Evolutionary conservation across 53 echinoderm and acorn worm genomes (phyloP).

Genomic region (Zoroaster sp.): DNA sequence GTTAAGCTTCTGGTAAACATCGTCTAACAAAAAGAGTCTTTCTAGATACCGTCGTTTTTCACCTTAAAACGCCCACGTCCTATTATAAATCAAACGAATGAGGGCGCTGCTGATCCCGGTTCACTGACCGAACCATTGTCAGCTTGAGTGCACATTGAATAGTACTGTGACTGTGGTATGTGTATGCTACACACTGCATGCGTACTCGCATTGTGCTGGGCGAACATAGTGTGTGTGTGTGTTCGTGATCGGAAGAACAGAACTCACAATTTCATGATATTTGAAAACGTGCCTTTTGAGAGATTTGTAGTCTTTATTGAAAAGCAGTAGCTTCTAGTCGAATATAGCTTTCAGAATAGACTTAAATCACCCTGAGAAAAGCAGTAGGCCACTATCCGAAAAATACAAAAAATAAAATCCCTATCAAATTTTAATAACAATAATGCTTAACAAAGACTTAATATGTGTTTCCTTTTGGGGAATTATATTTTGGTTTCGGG

Average conservation of each 20-base stretch:
- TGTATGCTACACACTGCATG: background rate
- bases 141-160: background rate
- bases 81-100: background rate
- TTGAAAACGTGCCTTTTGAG: background rate
- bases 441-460: background rate
- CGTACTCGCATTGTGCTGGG: background rate
- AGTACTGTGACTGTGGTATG: background rate
- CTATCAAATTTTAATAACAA: background rate
- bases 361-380: background rate
- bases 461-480: background rate
- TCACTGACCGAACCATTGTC: slow-evolving; percentile 55
- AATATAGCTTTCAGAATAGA: background rate
- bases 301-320: background rate
- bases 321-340: background rate
- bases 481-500: background rate
- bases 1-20: no score
- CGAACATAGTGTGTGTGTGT: background rate
- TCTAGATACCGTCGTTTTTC: background rate
- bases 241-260: background rate
- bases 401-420: background rate
- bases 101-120: slow-evolving; percentile 48
- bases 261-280: background rate
- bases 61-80: background rate
- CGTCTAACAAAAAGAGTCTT: background rate
- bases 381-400: background rate